A percentile compares a stretch with the other conserved stretches of the same genome.
phyloP scores from a whole-genome alignment of 2,797 vertebrate genomes.

The Pantherophis vulpinus region DNA sequence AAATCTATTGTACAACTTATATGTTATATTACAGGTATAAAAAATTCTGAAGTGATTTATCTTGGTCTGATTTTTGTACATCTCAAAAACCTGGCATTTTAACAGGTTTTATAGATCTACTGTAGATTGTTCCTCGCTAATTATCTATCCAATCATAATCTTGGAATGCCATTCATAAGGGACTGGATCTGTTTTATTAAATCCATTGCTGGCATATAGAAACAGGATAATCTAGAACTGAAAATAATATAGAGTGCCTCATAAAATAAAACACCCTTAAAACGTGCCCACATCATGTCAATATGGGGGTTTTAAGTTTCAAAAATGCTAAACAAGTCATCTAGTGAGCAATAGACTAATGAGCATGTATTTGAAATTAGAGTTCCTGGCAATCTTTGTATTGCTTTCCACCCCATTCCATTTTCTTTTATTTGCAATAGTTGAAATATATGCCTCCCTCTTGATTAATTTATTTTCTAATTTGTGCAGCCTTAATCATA shows the following conservation, averaged over 20 bases:
- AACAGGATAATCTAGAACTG: neutral
- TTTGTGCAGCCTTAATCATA: slow-evolving; percentile 21
- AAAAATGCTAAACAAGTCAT: neutral
- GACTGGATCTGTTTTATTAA: neutral
- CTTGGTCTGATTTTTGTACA: neutral
- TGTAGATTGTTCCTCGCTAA: neutral
- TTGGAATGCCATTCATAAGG: neutral
- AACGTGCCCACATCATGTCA: neutral
- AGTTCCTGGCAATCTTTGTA: neutral
- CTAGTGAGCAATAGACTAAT: neutral
- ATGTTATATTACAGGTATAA: neutral
- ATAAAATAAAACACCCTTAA: neutral
- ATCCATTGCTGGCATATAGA: neutral
- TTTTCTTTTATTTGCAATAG: neutral
- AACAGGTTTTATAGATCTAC: neutral
- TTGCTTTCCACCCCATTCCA: neutral
- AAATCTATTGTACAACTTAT: neutral
- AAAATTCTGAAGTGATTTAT: neutral
- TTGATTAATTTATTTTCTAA: slow-evolving; percentile 15
- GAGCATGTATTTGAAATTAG: neutral
- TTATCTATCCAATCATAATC: neutral
- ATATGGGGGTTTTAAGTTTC: neutral
- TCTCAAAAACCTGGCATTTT: neutral
- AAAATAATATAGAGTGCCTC: neutral
- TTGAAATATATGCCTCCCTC: neutral